Base-by-base conservation (phyloP, 2,888 invertebrate species). In the Eilema sororculum region DNA sequence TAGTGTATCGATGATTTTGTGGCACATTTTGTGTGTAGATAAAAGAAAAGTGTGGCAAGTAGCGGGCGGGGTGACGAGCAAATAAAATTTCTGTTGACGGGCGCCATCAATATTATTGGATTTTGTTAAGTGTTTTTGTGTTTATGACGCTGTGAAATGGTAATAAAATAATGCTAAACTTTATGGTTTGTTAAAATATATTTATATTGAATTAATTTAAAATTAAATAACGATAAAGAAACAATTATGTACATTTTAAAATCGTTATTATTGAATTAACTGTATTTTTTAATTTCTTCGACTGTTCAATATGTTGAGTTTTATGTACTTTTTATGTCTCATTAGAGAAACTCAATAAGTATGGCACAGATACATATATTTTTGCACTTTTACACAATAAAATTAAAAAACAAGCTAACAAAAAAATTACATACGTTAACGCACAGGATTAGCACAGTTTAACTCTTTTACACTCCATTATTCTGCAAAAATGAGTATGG, bases 1-100 rank as follows among this genome's bases (percentile, higher is more conserved):
- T 90, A 90, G 86, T 87, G 84, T 90, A 90, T 91, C 91, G 90
- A 91, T 90, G 92, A 91, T 91, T 91, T 91, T 85, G 85, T 79
- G 87, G 77, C 78, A 79, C 80, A 81, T 82, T 83, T 79, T 79
- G 66, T 57, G 75, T 69, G 66, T 37, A 73, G 59, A 68, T 72
- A 69, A 73, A 70, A 79, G 79, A 67, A 69, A 79, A 80, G 78
- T 66, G 75, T 69, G 71, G 75, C 81, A 79, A 82, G 78, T 80
- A 75, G 76, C 69, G 73, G 69, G 69, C 61, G 72, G 75, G 77
- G 79, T 81, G 75, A 74, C 72, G 79, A 70, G 67, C 74, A 71
- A 78, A 78, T 82, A 73, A 78, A 78, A 78, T 68, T 60, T 78
- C 58, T 70, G 79, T 73, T 80, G 79, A 83, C 74, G 67, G 16